Base-by-base conservation (phyloP, 1,140 invertebrate genomes). In the Ceratosolen solmsi region DNA sequence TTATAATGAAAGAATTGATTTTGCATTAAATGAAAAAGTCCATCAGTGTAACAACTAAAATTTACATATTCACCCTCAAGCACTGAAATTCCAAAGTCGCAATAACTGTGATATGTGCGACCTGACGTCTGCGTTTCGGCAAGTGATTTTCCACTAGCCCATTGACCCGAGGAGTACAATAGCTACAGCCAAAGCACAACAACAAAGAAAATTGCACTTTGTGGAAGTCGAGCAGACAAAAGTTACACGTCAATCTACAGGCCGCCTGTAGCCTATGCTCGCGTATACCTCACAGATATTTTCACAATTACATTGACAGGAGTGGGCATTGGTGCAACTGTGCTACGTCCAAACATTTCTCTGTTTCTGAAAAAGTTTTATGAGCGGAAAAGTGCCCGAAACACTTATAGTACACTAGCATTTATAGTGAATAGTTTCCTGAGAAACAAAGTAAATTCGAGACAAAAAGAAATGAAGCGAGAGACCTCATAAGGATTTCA, bases 311-410 rank as follows among this genome's bases (percentile, higher is more conserved):
- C 54, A 56, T 4, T 25, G 36, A 68, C 54, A 63, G 5, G 30
- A 2, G 63, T 27, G 46, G 1, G 60, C 75, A 51, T 25, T 9
- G 20, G 3, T 56, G 22, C 20, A 25, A 33, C 56, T 65, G 13
- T 25, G n/a, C 20, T 41, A 33, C 41, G 49, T 56, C 46, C 60
- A 79, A 79, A 79, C 70, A 73, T 73, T 80, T 74, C 54, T 73
- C 63, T 80, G 70, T 80, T 73, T 73, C 56, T 38, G n/a, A 25
- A 72, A 73, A 73, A 80, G 79, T 80, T 73, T 46, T 54, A 22
- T n/a, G 27, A 58, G 78, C 38, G 49, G 38, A 54, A 80, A 75
- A 80, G 56, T 75, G 46, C 46, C 56, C 17, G 25, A 22, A 51
- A 72, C 46, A 49, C 54, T 73, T 73, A 73, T 36, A 11, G 54